Conservation (phyloP, 2,113 vertebrate genomes). For the Malurus alboscapulatus region DNA sequence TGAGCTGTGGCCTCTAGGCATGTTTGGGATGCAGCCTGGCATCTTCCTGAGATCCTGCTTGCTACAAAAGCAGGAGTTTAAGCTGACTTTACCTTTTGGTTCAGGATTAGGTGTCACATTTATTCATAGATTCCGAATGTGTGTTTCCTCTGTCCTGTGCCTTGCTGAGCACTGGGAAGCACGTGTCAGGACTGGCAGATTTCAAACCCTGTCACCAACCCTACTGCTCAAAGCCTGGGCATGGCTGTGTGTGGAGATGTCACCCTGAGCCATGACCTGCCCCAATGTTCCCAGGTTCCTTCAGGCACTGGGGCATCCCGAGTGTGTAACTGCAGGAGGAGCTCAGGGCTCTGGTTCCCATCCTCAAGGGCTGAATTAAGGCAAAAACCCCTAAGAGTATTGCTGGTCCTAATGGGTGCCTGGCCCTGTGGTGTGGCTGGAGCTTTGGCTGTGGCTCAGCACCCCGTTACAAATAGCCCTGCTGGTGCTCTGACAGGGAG, state of each 20-base stretch:
- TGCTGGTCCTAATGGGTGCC: background rate
- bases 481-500: background rate
- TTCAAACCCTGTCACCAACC: background rate
- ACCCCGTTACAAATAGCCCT: background rate
- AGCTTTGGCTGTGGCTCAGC: background rate
- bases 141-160: background rate
- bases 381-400: background rate
- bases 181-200: background rate
- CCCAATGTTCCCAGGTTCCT: background rate
- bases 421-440: background rate
- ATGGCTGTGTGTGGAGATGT: background rate
- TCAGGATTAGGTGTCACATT: background rate
- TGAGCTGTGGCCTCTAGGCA: background rate
- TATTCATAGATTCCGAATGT: background rate
- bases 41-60: background rate
- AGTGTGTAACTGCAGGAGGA: background rate
- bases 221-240: background rate
- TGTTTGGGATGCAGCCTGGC: fast-evolving
- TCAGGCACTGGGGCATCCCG: background rate
- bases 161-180: background rate
- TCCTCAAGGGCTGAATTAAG: background rate
- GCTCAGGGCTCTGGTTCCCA: background rate
- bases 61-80: background rate
- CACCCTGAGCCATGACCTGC: fast-evolving
- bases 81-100: background rate